phyloP scores from a whole-genome alignment of 2,113 vertebrate species.

The Nettapus auritus region DNA sequence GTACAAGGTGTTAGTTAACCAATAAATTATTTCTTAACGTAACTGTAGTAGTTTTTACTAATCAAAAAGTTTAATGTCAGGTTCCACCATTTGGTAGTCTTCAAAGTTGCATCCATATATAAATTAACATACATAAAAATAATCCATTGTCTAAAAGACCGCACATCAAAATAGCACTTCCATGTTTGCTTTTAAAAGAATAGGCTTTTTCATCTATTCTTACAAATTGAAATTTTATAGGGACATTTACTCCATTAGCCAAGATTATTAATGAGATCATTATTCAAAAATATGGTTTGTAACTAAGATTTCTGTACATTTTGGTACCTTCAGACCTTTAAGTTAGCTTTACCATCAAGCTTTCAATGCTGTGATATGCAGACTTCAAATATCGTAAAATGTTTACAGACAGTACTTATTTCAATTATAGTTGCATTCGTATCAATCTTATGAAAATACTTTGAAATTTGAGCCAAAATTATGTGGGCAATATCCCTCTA shows the following conservation, averaged over 20 bases:
- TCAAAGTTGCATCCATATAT: conserved; percentile 40
- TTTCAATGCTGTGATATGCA: conserved; percentile 3
- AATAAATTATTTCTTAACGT: conserved; percentile 65
- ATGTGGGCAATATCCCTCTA: not conserved
- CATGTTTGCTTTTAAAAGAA: conserved; percentile 42
- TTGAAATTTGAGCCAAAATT: conserved; percentile 9
- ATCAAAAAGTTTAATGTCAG: conserved; percentile 53
- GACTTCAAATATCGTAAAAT: not conserved
- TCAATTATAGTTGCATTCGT: not conserved
- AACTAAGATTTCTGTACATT: not conserved
- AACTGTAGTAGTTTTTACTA: conserved; percentile 34
- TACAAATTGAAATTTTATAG: conserved; percentile 34
- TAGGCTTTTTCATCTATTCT: conserved; percentile 1
- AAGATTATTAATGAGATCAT: not conserved
- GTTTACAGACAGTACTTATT: conserved; percentile 14
- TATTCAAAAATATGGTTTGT: not conserved
- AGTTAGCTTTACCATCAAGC: not conserved
- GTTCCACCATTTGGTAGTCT: conserved; percentile 21
- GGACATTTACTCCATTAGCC: not conserved
- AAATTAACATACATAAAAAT: conserved; percentile 54
- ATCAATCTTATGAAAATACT: not conserved
- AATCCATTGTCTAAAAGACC: conserved; percentile 39
- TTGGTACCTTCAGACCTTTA: not conserved
- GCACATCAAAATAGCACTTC: conserved; percentile 62
- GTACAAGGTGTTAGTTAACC: conserved; percentile 45